These are phyloP conservation scores for Trypoxylon attenuatum DNA, from an alignment of 2,888 invertebrate genomes.

Conservation along the genomic window DNA sequence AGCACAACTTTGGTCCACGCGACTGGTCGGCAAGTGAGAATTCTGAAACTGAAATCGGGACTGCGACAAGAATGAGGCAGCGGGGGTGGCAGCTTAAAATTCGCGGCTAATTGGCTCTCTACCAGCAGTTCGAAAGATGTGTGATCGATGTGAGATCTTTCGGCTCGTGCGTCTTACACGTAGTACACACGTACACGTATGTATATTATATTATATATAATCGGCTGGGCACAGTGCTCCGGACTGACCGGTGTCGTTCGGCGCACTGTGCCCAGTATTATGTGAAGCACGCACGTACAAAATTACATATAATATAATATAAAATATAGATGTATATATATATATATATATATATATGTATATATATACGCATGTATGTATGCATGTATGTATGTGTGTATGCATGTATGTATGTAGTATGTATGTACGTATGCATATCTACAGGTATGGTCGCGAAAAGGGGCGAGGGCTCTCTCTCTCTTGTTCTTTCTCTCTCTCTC, in stretches of 20 bases:
- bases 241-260: background rate
- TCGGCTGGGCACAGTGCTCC: conserved; percentile 10
- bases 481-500: too few relatives aligned
- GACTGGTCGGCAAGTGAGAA: conserved; percentile 50
- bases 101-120: background rate
- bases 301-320: conserved; percentile 45
- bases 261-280: background rate
- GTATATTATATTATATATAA: conserved; percentile 40
- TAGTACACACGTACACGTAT: conserved; percentile 16
- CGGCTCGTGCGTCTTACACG: conserved; percentile 25
- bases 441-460: background rate
- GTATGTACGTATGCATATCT: background rate
- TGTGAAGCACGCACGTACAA: conserved; percentile 2
- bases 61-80: background rate
- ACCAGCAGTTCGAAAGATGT: conserved; percentile 13
- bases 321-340: conserved; percentile 13
- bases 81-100: background rate
- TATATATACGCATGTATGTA: conserved; percentile 4
- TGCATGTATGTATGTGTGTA: too few relatives aligned
- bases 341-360: conserved; percentile 3
- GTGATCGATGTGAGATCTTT: conserved; percentile 38
- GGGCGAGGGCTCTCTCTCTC: too few relatives aligned
- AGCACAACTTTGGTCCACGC: conserved; percentile 60
- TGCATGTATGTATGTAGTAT: too few relatives aligned
- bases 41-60: conserved; percentile 36